Evolutionary conservation across 2,113 vertebrate genomes (phyloP).

Genomic region (Ciconia maguari): DNA sequence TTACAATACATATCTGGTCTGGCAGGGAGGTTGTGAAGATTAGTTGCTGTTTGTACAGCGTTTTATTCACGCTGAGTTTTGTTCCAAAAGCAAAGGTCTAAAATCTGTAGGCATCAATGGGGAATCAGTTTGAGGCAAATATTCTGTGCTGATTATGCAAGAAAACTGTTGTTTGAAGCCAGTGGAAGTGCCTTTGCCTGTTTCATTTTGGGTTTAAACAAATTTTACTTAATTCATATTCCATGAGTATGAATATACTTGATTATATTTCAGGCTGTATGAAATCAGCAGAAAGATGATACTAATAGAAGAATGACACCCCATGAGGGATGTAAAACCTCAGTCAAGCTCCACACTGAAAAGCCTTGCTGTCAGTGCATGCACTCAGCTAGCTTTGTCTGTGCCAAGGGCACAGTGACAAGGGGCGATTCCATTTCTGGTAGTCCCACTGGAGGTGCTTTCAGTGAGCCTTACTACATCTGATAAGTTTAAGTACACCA

Average conservation of each 20-base stretch:
- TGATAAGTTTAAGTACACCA: neutral
- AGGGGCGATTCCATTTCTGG: neutral
- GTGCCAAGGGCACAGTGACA: neutral
- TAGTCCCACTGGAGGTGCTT: neutral
- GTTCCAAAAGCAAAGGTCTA: neutral
- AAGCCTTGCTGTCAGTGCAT: neutral
- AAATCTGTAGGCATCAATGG: neutral
- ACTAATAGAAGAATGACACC: neutral
- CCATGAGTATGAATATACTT: neutral
- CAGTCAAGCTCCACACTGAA: neutral
- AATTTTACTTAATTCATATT: neutral
- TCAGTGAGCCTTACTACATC: neutral
- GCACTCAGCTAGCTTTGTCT: neutral
- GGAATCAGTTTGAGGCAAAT: neutral
- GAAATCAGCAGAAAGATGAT: neutral
- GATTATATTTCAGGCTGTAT: neutral
- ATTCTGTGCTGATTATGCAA: neutral
- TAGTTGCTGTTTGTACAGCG: neutral
- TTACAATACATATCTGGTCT: neutral
- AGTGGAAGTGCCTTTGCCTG: neutral
- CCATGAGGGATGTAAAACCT: neutral
- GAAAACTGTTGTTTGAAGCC: neutral
- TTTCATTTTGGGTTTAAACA: neutral
- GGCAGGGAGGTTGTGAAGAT: neutral
- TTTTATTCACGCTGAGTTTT: neutral